These are phyloP conservation scores for Sebastes umbrosus DNA, from an alignment of 2,797 vertebrate species.

Conservation along the genomic window DNA sequence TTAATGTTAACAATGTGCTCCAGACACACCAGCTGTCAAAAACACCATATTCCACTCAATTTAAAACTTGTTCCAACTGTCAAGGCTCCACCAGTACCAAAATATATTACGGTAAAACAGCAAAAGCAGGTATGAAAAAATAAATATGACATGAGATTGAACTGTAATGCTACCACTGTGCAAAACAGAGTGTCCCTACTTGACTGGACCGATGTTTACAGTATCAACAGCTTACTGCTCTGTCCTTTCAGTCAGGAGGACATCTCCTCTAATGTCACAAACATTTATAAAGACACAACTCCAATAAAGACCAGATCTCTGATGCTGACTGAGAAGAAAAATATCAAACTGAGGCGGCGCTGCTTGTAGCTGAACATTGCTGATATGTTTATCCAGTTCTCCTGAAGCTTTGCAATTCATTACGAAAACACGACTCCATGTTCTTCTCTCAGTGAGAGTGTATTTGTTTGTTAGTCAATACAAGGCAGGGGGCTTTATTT, in stretches of 20 bases:
- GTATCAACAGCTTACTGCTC: constrained; percentile 17
- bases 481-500: not conserved
- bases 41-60: not conserved
- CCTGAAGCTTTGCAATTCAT: not conserved
- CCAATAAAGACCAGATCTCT: not conserved
- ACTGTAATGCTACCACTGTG: not conserved
- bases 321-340: not conserved
- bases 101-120: not conserved
- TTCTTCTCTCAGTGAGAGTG: not conserved
- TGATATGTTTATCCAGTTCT: not conserved
- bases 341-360: not conserved
- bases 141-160: not conserved
- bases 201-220: constrained; percentile 13
- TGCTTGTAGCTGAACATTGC: not conserved
- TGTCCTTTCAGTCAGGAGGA: not conserved
- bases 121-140: not conserved
- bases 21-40: not conserved
- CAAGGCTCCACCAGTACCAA: not conserved
- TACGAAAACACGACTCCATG: not conserved
- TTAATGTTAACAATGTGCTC: not conserved
- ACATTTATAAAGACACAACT: not conserved
- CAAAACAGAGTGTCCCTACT: not conserved
- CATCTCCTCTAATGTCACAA: not conserved
- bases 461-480: constrained; percentile 14
- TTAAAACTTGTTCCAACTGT: not conserved